These are phyloP conservation scores for Eurosta solidaginis DNA, from an alignment of 1,140 invertebrate genomes.

Conservation along the genomic window DNA sequence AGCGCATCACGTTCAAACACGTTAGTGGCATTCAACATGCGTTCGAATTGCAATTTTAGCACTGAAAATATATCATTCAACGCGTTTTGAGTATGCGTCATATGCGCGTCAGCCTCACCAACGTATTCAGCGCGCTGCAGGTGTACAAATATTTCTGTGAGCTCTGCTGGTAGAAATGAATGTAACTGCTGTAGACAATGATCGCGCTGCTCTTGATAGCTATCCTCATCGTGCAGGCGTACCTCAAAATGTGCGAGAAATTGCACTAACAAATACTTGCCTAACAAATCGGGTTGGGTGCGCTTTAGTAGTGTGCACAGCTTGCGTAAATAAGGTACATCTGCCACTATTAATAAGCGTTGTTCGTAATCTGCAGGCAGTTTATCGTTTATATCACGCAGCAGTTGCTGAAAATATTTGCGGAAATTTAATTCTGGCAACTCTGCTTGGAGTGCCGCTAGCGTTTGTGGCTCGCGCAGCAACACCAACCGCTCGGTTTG, in stretches of 20 bases:
- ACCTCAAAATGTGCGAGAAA: slow-evolving; percentile 47
- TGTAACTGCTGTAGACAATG: slow-evolving; percentile 45
- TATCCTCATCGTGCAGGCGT: slow-evolving; percentile 41
- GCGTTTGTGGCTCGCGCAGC: slow-evolving; percentile 41
- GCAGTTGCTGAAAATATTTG: slow-evolving; percentile 40
- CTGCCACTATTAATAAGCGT: slow-evolving; percentile 44
- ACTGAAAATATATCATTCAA: slow-evolving; percentile 37
- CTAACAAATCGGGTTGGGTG: slow-evolving; percentile 34
- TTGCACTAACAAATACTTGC: slow-evolving; percentile 49
- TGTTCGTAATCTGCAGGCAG: slow-evolving; percentile 3
- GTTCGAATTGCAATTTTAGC: slow-evolving; percentile 46
- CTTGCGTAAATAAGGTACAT: slow-evolving; percentile 40
- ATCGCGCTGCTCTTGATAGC: slow-evolving; percentile 36
- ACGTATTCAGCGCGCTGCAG: slow-evolving; percentile 32
- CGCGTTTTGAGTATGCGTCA: not conserved
- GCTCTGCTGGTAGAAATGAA: slow-evolving; percentile 40
- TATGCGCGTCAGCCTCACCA: not conserved
- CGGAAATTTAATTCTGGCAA: slow-evolving; percentile 41
- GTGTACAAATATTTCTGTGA: slow-evolving; percentile 39
- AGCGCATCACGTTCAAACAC: slow-evolving; percentile 41
- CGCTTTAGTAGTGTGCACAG: slow-evolving; percentile 35
- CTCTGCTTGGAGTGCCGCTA: slow-evolving; percentile 37
- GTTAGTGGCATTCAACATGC: slow-evolving; percentile 40
- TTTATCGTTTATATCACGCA: slow-evolving; percentile 23
- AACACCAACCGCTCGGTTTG: slow-evolving; percentile 35